phyloP scores from a whole-genome alignment of 2,888 invertebrate genomes.

The Ischnus inquisitorius region DNA sequence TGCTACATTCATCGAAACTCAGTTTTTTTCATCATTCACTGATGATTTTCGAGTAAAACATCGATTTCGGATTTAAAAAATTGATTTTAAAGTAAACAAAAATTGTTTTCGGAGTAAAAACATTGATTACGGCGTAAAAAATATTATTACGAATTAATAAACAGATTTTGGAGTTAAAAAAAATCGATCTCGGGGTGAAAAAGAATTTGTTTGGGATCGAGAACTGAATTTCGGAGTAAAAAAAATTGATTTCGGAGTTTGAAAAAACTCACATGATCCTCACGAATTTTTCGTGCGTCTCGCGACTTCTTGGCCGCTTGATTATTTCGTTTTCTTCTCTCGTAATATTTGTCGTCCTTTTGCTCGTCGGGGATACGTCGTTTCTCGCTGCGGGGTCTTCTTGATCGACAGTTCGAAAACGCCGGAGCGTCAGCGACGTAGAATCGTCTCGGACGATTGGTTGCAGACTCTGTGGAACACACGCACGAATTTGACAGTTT shows the following conservation, averaged over 20 bases:
- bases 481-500: background rate
- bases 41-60: background rate
- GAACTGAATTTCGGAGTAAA: background rate
- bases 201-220: background rate
- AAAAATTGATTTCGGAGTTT: background rate
- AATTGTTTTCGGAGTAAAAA: background rate
- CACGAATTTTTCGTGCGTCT: conserved; percentile 94
- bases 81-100: background rate
- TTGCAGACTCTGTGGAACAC: conserved; percentile 37
- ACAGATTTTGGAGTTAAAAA: background rate
- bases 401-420: conserved; percentile 73
- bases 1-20: background rate
- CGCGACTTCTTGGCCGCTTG: conserved; percentile 97
- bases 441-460: conserved; percentile 51
- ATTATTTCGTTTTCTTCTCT: conserved; percentile 94
- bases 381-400: conserved; percentile 92
- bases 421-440: conserved; percentile 45
- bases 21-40: background rate
- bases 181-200: background rate
- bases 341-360: conserved; percentile 96
- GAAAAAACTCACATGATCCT: conserved; percentile 90
- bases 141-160: background rate
- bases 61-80: background rate
- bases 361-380: conserved; percentile 94
- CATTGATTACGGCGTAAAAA: background rate